A percentile compares a stretch with the other conserved stretches of the same genome.
Conservation (phyloP, 1,140 invertebrate genomes). For the Leucophenga varia region DNA sequence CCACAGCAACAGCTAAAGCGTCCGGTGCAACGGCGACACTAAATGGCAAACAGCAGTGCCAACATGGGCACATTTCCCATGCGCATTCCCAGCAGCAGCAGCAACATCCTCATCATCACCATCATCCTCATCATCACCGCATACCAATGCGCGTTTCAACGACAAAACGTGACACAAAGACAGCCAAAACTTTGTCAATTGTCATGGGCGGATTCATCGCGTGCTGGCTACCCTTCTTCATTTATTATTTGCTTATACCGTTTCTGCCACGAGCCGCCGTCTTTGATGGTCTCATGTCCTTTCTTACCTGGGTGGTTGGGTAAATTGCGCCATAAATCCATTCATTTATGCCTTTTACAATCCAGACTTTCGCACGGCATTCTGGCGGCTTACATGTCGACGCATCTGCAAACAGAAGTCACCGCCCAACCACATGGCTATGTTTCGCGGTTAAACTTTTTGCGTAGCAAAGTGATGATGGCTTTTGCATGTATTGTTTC, state of each 20-base stretch:
- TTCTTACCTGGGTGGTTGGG: conserved; percentile 89
- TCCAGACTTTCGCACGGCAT: conserved; percentile 79
- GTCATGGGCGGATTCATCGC: conserved; percentile 90
- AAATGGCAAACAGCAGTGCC: conserved; percentile 4
- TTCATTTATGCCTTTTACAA: conserved; percentile 88
- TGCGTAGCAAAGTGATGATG: too few species aligned
- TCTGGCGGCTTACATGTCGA: conserved; percentile 72
- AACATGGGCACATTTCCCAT: conserved; percentile 11
- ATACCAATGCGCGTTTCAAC: conserved; percentile 63
- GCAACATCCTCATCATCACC: conserved; percentile 18
- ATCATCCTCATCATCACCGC: conserved; percentile 29
- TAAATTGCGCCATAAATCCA: conserved; percentile 87
- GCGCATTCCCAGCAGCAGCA: conserved; percentile 15
- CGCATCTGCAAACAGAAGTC: conserved; percentile 45
- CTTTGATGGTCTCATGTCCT: conserved; percentile 69
- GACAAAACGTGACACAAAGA: conserved; percentile 76
- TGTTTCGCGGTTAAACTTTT: conserved; percentile 46
- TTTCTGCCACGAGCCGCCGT: conserved; percentile 64
- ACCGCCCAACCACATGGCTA: conserved; percentile 41
- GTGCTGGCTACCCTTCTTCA: conserved; percentile 89
- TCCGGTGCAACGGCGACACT: background rate
- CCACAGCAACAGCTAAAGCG: conserved; percentile 12
- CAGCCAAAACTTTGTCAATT: conserved; percentile 85
- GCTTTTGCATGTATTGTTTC: too few species aligned
- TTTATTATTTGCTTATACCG: conserved; percentile 79